These are phyloP conservation scores for Troides helena DNA, from an alignment of 2,888 invertebrate genomes.

Conservation along the genomic window DNA sequence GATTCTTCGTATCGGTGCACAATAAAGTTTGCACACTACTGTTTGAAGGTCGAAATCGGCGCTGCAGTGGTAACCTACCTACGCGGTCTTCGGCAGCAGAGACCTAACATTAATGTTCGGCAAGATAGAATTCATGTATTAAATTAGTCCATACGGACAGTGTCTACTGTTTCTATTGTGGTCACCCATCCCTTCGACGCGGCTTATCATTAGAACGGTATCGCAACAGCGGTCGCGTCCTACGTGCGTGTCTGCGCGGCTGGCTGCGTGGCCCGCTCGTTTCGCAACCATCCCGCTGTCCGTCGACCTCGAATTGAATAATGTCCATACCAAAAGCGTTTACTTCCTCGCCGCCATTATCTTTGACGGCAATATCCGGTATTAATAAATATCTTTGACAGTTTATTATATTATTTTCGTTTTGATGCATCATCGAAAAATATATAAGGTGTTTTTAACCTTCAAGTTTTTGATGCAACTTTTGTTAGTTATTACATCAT, in stretches of 20 bases:
- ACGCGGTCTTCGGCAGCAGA: no score
- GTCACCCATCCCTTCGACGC: conserved; percentile 16
- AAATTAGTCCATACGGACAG: background rate
- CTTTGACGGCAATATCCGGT: conserved; percentile 29
- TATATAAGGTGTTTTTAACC: background rate
- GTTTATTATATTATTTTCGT: background rate
- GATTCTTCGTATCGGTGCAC: no score
- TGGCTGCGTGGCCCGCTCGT: conserved; percentile 37
- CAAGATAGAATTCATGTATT: background rate
- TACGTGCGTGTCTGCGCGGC: conserved; percentile 30
- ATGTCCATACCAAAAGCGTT: conserved; percentile 43
- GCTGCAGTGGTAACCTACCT: no score
- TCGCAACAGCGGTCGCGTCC: conserved; percentile 34
- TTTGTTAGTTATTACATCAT: no score
- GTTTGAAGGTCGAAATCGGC: no score
- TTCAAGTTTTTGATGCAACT: no score
- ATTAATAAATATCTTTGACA: conserved; percentile 18
- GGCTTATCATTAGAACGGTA: conserved; percentile 21
- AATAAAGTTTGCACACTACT: no score
- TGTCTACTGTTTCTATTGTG: background rate
- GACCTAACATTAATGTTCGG: no score
- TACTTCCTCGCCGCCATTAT: conserved; percentile 40
- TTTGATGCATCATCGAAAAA: background rate
- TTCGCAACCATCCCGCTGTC: conserved; percentile 48
- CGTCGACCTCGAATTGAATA: conserved; percentile 53